Percentiles rank a stretch among this genome's conserved stretches.
Conservation (phyloP, 1,140 invertebrate species). For the Aphis craccivora region DNA sequence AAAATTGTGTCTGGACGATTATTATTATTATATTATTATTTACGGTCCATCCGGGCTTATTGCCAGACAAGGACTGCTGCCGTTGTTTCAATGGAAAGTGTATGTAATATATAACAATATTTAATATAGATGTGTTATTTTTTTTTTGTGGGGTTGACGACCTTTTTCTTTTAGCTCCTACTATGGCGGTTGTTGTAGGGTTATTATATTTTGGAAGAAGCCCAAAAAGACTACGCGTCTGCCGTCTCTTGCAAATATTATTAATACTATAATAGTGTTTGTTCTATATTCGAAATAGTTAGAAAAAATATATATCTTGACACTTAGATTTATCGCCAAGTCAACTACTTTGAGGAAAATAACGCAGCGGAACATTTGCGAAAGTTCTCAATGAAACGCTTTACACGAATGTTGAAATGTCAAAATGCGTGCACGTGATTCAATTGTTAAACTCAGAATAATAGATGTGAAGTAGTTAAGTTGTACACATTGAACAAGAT, state of each 20-base stretch:
- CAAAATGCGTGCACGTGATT: neutral
- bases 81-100: neutral
- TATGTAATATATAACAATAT: neutral
- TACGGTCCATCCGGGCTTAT: slow-evolving; percentile 5
- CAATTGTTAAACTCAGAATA: neutral
- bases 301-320: neutral
- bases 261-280: neutral
- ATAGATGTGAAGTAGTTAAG: neutral
- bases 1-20: slow-evolving; percentile 40
- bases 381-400: neutral
- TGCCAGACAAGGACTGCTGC: neutral
- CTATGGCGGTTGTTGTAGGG: neutral
- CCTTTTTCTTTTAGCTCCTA: slow-evolving; percentile 21
- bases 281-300: neutral
- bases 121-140: neutral
- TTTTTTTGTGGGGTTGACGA: neutral
- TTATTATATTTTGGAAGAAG: neutral
- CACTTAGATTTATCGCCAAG: neutral
- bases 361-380: neutral
- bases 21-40: slow-evolving; percentile 17
- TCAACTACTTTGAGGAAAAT: neutral
- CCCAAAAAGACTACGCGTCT: neutral
- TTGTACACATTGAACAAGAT: neutral
- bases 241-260: slow-evolving; percentile 21
- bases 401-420: neutral